Evolutionary conservation across 2,888 invertebrate genomes (phyloP).

Genomic region (Callosobruchus maculatus): DNA sequence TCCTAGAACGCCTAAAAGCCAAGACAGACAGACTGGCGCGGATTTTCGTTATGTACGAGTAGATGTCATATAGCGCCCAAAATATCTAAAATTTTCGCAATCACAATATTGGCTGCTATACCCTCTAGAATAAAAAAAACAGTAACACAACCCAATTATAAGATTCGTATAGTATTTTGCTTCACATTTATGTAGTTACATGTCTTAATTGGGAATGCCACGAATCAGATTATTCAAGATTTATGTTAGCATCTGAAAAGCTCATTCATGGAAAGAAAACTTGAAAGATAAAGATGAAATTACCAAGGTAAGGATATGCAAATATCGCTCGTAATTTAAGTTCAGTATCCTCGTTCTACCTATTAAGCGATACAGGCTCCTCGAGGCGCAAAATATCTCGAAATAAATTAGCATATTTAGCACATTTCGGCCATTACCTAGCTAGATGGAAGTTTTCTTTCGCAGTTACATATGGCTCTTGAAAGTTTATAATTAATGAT

Average conservation of each 20-base stretch:
- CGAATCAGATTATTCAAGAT: not conserved
- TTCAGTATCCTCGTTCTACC: not conserved
- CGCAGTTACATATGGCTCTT: constrained; percentile 3
- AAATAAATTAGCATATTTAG: constrained; percentile 17
- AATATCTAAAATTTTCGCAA: no score
- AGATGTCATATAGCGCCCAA: no score
- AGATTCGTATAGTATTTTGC: no score
- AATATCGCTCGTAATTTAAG: not conserved
- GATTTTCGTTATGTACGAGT: no score
- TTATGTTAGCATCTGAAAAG: not conserved
- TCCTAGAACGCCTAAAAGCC: no score
- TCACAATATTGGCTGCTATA: no score
- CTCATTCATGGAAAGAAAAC: not conserved
- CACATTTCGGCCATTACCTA: constrained; percentile 13
- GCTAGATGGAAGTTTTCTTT: constrained; percentile 7
- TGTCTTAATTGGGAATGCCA: no score
- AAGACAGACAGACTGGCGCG: no score
- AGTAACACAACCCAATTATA: no score
- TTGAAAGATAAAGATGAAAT: not conserved
- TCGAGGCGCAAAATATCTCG: constrained; percentile 8
- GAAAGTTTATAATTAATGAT: constrained; percentile 15
- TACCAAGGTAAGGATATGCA: not conserved
- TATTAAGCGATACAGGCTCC: not conserved
- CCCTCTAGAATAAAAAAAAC: no score
- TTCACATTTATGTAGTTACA: no score